Evolutionary conservation across 1,140 invertebrate species (phyloP).

Genomic region (Diuraphis noxia): DNA sequence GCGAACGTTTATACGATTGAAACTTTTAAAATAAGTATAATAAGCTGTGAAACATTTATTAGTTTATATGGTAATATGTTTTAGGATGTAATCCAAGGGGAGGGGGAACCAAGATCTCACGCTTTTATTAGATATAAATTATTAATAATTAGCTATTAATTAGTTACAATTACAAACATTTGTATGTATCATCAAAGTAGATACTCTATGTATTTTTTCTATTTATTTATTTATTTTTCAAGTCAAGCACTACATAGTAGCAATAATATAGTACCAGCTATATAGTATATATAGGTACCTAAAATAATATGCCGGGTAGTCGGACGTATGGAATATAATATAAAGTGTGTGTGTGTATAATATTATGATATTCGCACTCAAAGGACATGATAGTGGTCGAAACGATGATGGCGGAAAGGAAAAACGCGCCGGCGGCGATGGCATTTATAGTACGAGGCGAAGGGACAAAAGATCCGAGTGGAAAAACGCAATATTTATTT

Average conservation of each 20-base stretch:
- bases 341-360: not conserved
- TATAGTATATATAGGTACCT: not conserved
- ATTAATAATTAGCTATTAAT: too few species aligned
- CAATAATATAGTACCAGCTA: too few species aligned
- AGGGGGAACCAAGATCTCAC: too few species aligned
- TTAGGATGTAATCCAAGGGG: too few species aligned
- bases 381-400: not conserved
- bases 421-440: not conserved
- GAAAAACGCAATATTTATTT: conserved; percentile 53
- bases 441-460: too few species aligned
- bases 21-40: not conserved
- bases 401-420: not conserved
- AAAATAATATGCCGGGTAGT: not conserved
- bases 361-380: not conserved
- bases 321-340: not conserved
- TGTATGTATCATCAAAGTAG: too few species aligned
- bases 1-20: not conserved
- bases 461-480: not conserved
- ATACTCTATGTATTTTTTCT: not conserved
- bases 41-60: not conserved
- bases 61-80: not conserved
- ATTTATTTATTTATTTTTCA: not conserved
- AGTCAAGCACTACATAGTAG: not conserved
- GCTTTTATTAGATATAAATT: too few species aligned
- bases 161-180: too few species aligned